Percentiles rank a stretch among this genome's conserved stretches.
Conservation (phyloP, 35 echinoderm and acorn worm species). For the Ophiothrix spiculata region DNA sequence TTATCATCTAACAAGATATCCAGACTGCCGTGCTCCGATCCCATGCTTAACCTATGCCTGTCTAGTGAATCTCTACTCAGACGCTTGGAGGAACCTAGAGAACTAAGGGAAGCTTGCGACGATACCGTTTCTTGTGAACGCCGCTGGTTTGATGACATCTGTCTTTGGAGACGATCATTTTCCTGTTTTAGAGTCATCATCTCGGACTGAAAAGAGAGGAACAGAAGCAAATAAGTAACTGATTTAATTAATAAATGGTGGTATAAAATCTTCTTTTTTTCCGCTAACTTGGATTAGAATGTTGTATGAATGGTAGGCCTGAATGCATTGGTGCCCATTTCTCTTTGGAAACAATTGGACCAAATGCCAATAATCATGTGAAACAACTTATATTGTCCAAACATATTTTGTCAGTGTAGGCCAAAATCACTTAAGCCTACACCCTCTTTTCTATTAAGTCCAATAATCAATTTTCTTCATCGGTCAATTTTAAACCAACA, state of each 20-base stretch:
- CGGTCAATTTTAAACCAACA: no score
- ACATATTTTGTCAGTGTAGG: no score
- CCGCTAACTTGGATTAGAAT: no score
- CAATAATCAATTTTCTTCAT: no score
- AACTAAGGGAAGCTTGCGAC: conserved; percentile 80
- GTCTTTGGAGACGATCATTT: conserved; percentile 86
- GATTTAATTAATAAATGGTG: neutral
- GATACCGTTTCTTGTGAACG: conserved; percentile 61
- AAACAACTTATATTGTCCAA: no score
- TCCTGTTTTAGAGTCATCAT: conserved; percentile 86
- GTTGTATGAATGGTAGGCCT: no score
- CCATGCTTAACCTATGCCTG: conserved; percentile 85
- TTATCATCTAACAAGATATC: conserved; percentile 98
- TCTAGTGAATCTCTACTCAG: conserved; percentile 95
- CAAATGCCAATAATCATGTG: no score
- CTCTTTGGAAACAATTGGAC: no score
- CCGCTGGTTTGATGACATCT: conserved; percentile 37
- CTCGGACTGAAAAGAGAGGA: conserved; percentile 63
- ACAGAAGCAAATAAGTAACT: neutral
- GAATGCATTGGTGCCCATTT: no score
- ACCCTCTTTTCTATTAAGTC: no score
- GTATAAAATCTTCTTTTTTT: conserved; percentile 10
- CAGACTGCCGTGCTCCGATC: conserved; percentile 91
- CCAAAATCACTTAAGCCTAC: no score
- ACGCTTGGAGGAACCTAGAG: conserved; percentile 83